Conservation (phyloP, 2,113 vertebrate species). For the Elanoides forficatus region DNA sequence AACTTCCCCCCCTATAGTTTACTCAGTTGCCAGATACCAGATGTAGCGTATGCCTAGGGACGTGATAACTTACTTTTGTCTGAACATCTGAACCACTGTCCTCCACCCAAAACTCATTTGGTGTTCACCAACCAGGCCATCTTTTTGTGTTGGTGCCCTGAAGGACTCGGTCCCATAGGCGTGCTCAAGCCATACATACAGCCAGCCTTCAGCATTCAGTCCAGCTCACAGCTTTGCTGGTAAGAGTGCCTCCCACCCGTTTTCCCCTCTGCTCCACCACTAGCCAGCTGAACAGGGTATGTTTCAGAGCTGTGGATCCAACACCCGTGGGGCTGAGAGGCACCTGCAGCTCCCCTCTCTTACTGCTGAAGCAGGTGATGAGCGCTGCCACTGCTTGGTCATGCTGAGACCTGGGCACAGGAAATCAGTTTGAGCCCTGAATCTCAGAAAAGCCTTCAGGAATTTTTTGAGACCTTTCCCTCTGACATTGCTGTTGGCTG, state of each 20-base stretch:
- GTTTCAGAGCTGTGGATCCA: not conserved
- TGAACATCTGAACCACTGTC: not conserved
- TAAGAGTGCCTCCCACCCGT: not conserved
- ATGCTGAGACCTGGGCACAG: not conserved
- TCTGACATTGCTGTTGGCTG: not conserved
- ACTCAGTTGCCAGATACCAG: not conserved
- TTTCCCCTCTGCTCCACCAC: not conserved
- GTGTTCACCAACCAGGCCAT: not conserved
- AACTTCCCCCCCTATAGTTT: not conserved
- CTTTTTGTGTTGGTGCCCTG: not conserved
- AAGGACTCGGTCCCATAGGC: not conserved
- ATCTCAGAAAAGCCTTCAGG: not conserved
- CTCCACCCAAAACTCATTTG: not conserved
- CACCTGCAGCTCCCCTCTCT: not conserved
- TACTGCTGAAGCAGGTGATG: not conserved
- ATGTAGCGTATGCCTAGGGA: not conserved
- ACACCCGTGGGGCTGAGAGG: not conserved
- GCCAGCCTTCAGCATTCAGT: not conserved
- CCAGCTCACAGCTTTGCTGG: not conserved
- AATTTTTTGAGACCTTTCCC: not conserved
- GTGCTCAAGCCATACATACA: not conserved
- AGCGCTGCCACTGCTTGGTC: not conserved
- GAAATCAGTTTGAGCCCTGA: not conserved
- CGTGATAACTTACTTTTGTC: not conserved
- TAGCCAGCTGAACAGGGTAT: not conserved